Conservation (phyloP, 2,797 vertebrate genomes). For the Synaphobranchus kaupii region DNA sequence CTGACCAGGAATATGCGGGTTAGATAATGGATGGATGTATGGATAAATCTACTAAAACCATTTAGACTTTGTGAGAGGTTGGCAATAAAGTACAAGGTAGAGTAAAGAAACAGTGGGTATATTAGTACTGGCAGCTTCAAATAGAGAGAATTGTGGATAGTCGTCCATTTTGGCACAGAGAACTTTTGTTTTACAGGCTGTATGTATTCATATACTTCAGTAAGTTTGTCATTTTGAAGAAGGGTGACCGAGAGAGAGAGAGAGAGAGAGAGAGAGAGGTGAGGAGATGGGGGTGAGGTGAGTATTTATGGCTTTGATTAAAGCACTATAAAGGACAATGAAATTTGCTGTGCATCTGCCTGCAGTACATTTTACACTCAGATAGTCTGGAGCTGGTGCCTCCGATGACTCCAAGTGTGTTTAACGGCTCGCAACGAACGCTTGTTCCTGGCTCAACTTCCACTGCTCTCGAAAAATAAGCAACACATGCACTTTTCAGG, state of each 20-base stretch:
- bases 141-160: background rate
- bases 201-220: background rate
- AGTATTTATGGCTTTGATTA: constrained; percentile 18
- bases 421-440: background rate
- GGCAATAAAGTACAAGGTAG: background rate
- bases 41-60: too few relatives aligned
- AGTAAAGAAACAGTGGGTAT: background rate
- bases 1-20: too few relatives aligned
- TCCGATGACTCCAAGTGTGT: background rate
- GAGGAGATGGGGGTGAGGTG: too few relatives aligned
- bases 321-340: constrained; percentile 2
- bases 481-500: background rate
- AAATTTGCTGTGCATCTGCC: background rate
- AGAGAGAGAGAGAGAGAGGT: background rate
- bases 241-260: background rate
- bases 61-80: too few relatives aligned
- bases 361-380: background rate
- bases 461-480: background rate
- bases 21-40: too few relatives aligned
- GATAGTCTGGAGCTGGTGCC: background rate
- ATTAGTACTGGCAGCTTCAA: too few relatives aligned
- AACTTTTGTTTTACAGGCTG: background rate
- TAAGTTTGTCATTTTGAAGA: background rate
- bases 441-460: background rate
- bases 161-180: background rate